Evolutionary conservation across 92 coral and sea anemone genomes (phyloP).

Genomic region (Hydrozoanthus gracilis): DNA sequence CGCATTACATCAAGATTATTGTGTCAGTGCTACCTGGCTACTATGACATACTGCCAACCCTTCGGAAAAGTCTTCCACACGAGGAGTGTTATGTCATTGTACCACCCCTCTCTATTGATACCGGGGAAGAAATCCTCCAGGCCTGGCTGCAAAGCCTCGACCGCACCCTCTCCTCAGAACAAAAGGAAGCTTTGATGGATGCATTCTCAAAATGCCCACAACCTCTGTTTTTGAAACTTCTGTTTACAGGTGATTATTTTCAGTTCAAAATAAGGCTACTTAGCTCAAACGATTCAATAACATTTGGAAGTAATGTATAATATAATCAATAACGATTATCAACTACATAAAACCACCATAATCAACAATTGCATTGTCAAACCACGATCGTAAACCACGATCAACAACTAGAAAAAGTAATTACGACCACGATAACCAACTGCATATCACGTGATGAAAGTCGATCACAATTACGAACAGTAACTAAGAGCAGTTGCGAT

Average conservation of each 20-base stretch:
- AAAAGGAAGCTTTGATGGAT: slow-evolving; percentile 67
- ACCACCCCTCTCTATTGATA: slow-evolving; percentile 71
- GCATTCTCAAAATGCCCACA: slow-evolving; percentile 78
- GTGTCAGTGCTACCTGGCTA: slow-evolving; percentile 82
- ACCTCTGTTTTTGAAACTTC: slow-evolving; percentile 82
- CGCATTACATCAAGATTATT: slow-evolving; percentile 64
- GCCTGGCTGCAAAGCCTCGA: slow-evolving; percentile 75
- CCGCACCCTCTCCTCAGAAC: slow-evolving; percentile 67
- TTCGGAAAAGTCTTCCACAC: slow-evolving; percentile 78
- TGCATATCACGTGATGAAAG: no score
- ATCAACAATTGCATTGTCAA: no score
- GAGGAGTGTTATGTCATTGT: slow-evolving; percentile 76
- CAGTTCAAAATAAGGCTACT: no score
- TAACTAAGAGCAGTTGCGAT: no score
- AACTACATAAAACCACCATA: no score
- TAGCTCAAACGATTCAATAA: no score
- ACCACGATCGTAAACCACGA: no score
- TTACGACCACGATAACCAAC: no score
- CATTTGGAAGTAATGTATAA: no score
- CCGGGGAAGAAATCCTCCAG: slow-evolving; percentile 76
- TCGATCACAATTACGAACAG: no score
- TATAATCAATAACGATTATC: no score
- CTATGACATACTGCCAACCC: slow-evolving; percentile 73
- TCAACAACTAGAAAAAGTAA: no score
- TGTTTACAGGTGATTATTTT: slow-evolving; percentile 50